Evolutionary conservation across 2,113 vertebrate species (phyloP).

Genomic region (Toxotes jaculatrix): DNA sequence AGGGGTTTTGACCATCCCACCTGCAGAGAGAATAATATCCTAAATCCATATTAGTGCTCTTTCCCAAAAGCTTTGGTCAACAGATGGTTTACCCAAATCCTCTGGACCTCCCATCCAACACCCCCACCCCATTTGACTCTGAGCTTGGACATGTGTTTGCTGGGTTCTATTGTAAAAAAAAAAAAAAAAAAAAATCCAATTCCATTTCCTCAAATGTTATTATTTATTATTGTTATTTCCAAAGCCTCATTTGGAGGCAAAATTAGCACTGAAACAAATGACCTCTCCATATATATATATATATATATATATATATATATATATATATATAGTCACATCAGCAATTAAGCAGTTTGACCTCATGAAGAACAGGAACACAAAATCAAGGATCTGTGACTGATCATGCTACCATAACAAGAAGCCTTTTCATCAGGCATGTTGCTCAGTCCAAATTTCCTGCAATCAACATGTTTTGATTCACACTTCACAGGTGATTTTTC

Average conservation of each 20-base stretch:
- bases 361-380: background rate
- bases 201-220: slow-evolving; percentile 50
- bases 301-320: too few species aligned
- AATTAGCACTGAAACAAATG: background rate
- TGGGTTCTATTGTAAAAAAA: slow-evolving; percentile 50
- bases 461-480: slow-evolving; percentile 75
- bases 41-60: slow-evolving; percentile 86
- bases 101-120: slow-evolving; percentile 68
- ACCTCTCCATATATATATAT: background rate
- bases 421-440: slow-evolving; percentile 18
- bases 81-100: slow-evolving; percentile 87
- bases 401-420: background rate
- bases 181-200: too few species aligned
- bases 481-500: slow-evolving; percentile 69
- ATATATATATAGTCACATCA: background rate
- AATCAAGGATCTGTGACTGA: background rate
- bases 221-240: slow-evolving; percentile 6
- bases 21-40: slow-evolving; percentile 86
- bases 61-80: slow-evolving; percentile 85
- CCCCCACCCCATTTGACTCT: slow-evolving; percentile 64
- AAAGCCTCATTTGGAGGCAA: background rate
- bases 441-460: slow-evolving; percentile 49
- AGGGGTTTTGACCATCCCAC: slow-evolving; percentile 82
- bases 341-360: slow-evolving; percentile 15
- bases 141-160: slow-evolving; percentile 75